Base-by-base conservation (phyloP, 2,113 vertebrate genomes). In the Ursus arctos region DNA sequence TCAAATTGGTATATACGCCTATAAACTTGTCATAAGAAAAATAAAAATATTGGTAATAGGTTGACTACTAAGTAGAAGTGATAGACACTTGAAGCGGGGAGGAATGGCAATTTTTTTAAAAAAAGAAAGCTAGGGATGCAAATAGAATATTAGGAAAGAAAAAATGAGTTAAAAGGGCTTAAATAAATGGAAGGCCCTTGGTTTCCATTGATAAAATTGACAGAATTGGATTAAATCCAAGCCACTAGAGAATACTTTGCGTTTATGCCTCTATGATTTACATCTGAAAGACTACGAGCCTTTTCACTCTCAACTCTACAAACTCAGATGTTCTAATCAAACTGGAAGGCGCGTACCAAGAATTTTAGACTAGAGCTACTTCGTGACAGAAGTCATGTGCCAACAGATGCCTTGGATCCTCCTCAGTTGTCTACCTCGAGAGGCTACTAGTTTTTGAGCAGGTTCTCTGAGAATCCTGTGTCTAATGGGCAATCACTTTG, bases 1-100 rank as follows among this genome's bases (percentile, higher is more conserved):
- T 82, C 26, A 80, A 93, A 28, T 43, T 92, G 22, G 3, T 51
- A 51, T 69, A 57, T 63, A 82, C 4, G 82, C 26, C 63, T 0
- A 87, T 59, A 89, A 95, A 59, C n/a, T 67, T 83, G 21, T 40
- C 18, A 76, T 57, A 81, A 84, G 28, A 76, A 96, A 87, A 65
- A 47, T 55, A 43, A 95, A 94, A 81, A 80, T 59, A 63, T 0
- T 72, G 4, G 12, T 10, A 85, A 92, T 24, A 71, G 21, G 16
- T 91, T 84, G 96, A 51, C 40, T 81, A 72, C 13, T 88, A 97
- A 84, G 31, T 77, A 74, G 65, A 94, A 89, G 14, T 40, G 40
- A 86, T 22, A 74, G 33, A 51, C 51, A 90, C 18, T 14, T 95
- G 1, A 89, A 83, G 33, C 51, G 3, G 14, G 19, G 31, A 12